Conservation (phyloP, 2,888 invertebrate genomes). For the Serrognathus titanus region DNA sequence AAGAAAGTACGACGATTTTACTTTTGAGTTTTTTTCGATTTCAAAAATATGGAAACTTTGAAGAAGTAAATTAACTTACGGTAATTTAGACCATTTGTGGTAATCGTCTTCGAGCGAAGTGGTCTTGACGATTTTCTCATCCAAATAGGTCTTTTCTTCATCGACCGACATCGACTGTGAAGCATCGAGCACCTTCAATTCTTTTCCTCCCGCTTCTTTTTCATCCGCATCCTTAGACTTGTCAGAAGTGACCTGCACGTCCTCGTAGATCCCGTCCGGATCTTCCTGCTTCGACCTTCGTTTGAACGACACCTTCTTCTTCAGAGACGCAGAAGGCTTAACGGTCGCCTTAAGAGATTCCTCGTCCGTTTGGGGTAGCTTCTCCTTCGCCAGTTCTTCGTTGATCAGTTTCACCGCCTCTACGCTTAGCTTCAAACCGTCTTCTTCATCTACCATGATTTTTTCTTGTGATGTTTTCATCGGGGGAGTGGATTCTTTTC, state of each 20-base stretch:
- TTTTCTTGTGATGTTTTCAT: constrained; percentile 3
- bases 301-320: constrained; percentile 47
- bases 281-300: constrained; percentile 35
- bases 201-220: constrained; percentile 22
- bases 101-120: constrained; percentile 43
- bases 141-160: constrained; percentile 39
- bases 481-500: constrained; percentile 2
- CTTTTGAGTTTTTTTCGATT: too few relatives aligned
- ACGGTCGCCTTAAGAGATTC: constrained; percentile 12
- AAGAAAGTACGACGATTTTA: too few relatives aligned
- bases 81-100: constrained; percentile 47
- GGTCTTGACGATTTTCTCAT: constrained; percentile 37
- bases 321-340: constrained; percentile 18
- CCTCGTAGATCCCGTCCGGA: constrained; percentile 31
- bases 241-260: constrained; percentile 24
- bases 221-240: constrained; percentile 11
- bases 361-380: constrained; percentile 9
- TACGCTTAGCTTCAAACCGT: constrained; percentile 41
- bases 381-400: constrained; percentile 22
- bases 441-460: constrained; percentile 43
- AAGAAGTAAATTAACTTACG: constrained; percentile 34
- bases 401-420: constrained; percentile 28
- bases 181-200: constrained; percentile 22
- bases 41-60: background rate
- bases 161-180: constrained; percentile 37